Evolutionary conservation across 2,113 vertebrate species (phyloP), one percentile per base, ranked within the genome.

Genomic region (Oxygymnocypris stewartii): DNA sequence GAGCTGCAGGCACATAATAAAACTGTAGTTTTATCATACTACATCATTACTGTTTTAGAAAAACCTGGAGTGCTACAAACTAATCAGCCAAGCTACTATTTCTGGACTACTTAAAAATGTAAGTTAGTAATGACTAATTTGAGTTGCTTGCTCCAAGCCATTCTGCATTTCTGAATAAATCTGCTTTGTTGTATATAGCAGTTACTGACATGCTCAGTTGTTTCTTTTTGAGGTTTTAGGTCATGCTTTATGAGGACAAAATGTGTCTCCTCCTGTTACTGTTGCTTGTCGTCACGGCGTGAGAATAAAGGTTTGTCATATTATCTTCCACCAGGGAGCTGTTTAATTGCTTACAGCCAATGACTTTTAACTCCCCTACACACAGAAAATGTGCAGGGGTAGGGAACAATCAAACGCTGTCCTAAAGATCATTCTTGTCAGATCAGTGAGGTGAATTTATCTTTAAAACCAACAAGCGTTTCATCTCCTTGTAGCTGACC

Each of bases 301-400:
- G 42, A 20, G 80, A 69, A 82, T 82, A 82, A 69, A 69, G 25
- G 44, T 35, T 25, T 12, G 44, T 47, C 9, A 3, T 42, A 82
- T 54, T 82, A 82, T 82, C 28, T n/a, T 82, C 20, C 81, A 54
- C 63, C 25, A 82, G 81, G 44, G 81, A 71, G 63, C 44, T 71
- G 81, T 82, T 82, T 69, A 71, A 82, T 71, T 82, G 63, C 81
- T 82, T 37, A 49, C 18, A 82, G 44, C n/a, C 81, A 71, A 37
- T 82, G 28, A 82, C 44, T 71, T 82, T 69, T 71, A 54, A 42
- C 80, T n/a, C 44, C 44, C 9, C 44, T n/a, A 14, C 18, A 28
- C 80, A 69, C 6, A 31, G 40, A 47, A 81, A 28, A 18, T 54
- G 49, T 71, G 63, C 63, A 47, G 49, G 44, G 18, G n/a, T 81